Evolutionary conservation across 2,113 vertebrate genomes (phyloP).

Genomic region (Tinamus guttatus): DNA sequence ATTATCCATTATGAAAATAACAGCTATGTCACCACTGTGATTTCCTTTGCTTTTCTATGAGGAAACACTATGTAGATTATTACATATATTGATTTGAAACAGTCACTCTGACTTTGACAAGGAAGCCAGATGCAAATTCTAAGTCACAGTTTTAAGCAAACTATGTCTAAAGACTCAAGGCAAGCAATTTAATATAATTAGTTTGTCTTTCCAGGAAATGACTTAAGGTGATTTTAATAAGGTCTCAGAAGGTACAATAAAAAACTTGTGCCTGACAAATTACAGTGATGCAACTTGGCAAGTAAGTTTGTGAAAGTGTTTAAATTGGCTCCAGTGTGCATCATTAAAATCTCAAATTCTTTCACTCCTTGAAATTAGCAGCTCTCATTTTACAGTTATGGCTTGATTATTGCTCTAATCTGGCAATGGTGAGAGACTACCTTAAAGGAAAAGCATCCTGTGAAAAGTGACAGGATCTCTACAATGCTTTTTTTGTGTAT

Average conservation of each 20-base stretch:
- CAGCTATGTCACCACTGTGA: neutral
- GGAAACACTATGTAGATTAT: neutral
- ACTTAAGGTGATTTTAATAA: constrained; percentile 3
- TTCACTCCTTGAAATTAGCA: neutral
- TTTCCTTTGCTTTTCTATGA: neutral
- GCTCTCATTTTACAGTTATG: neutral
- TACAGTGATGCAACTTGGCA: neutral
- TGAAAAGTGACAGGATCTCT: neutral
- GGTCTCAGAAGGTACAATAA: constrained; percentile 37
- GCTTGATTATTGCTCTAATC: neutral
- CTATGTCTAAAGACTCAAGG: neutral
- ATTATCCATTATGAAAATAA: neutral
- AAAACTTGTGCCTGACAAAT: constrained; percentile 32
- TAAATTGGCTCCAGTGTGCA: constrained; percentile 42
- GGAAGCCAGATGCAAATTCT: neutral
- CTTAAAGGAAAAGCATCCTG: neutral
- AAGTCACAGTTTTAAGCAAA: neutral
- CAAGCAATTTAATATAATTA: neutral
- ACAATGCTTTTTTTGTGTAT: neutral
- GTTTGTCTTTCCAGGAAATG: neutral
- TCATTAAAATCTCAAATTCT: neutral
- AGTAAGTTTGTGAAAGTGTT: neutral
- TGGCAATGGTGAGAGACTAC: neutral
- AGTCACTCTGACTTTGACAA: neutral
- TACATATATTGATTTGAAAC: neutral